Evolutionary conservation across 2,797 vertebrate genomes (phyloP), one percentile per base, ranked within the genome.

Genomic region (Rhabdophis nuchalis): DNA sequence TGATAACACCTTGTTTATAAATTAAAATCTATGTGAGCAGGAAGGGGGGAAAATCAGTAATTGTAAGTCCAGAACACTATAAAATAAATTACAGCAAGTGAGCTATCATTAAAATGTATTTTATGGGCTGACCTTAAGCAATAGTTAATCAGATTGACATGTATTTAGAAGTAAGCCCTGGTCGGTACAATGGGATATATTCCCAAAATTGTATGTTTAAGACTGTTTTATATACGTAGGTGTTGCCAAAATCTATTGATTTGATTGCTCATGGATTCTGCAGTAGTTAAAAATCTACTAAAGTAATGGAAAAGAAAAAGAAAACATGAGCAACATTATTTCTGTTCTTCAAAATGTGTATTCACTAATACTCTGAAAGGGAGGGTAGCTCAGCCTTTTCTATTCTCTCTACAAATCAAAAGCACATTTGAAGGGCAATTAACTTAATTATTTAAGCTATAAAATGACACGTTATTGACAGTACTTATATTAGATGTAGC

Each of bases 391-490:
- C 91, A 93, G 2, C 92, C n/a, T 93, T 92, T 93, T 14, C 54
- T 96, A 86, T 91, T 95, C 53, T 94, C 85, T 94, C 90, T 93
- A 89, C 94, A 93, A 36, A 95, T 56, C 64, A 91, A 89, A 94
- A 93, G 91, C 11, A 91, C 5, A 90, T 92, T 94, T 91, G 86
- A 95, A 95, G 87, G 95, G 87, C 90, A 95, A 95, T 94, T 60
- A 92, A 95, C 2, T 94, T 52, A 95, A 92, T 94, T 94, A 92
- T 0, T 54, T 89, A 64, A 94, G 90, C 85, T 68, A 94, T 29
- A 87, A 92, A 92, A 89, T 87, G 90, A 46, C 57, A 94, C 90
- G 92, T 1, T 32, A 93, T 82, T 92, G 53, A 54, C 94, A 4
- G 68, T 5, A 58, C 52, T 64, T 5, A 54, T 41, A 91, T 86